Evolutionary conservation across 2,888 invertebrate genomes (phyloP), one percentile per base, ranked within the genome.

Genomic region (Parnassius glacialis): DNA sequence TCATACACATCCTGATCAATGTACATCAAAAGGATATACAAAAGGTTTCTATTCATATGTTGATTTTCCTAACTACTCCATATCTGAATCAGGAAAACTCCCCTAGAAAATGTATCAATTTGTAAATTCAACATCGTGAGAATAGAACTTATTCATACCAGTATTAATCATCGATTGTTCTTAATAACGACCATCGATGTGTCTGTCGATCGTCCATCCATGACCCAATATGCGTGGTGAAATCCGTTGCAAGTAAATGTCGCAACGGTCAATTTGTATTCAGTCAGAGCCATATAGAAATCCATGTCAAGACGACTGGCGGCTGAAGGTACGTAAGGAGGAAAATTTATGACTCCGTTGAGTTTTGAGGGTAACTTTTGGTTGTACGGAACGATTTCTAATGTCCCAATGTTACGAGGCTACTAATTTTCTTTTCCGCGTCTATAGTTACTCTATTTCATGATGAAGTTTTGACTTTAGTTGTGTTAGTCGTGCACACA

Each of bases 181-280:
- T 68, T 45, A 58, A n/a, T 47, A 52, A 53, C 68, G 64, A 65
- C 63, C 64, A 67, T 11, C 44, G 43, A 48, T 12, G 45, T 54
- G 66, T 61, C 62, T 54, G 66, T 61, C 62, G 34, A 57, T 54
- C 57, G 85, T 82, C 84, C 84, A 84, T 75, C 89, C 89, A 83
- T 90, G 90, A 90, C 90, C 90, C 88, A 89, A 85, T 89, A 89
- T 79, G 75, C 81, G 83, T 82, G 82, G 90, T 89, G 90, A 90
- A 91, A 91, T 89, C 90, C 84, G 86, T 83, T 70, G 69, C 65
- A 71, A 71, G 70, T 74, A 74, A 69, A 74, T 90, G 89, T 84
- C 80, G 90, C 84, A 90, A 91, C 80, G 68, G 70, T 68, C 76
- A 69, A 80, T 91, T 90, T 82, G 90, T 91, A 91, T 91, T 89